Conservation (phyloP, 2,888 invertebrate species). For the Zaprionus bogoriensis region DNA sequence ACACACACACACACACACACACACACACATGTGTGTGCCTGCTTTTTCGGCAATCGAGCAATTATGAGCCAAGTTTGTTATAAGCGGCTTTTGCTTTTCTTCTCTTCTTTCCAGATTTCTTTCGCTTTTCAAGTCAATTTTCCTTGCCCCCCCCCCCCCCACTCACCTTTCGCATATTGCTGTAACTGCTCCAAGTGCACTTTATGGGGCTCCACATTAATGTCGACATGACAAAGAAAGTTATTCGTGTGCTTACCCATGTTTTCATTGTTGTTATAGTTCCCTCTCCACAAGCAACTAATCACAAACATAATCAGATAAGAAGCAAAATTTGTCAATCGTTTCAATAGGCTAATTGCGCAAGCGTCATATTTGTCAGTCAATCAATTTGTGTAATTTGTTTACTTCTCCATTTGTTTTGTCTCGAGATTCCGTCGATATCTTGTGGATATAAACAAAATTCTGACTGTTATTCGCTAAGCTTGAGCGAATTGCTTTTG, state of each 20-base stretch:
- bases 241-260: constrained; percentile 20
- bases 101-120: constrained; percentile 16
- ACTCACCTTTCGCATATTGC: constrained; percentile 16
- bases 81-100: constrained; percentile 60
- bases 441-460: background rate
- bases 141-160: background rate
- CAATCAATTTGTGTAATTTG: constrained; percentile 2
- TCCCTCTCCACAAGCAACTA: background rate
- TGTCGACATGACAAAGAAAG: constrained; percentile 52
- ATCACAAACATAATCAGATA: constrained; percentile 12
- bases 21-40: constrained; percentile 4
- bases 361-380: constrained; percentile 2
- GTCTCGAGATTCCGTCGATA: background rate
- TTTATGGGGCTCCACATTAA: constrained; percentile 43
- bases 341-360: constrained; percentile 3
- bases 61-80: constrained; percentile 54
- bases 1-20: background rate
- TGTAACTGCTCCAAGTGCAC: constrained; percentile 46
- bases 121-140: constrained; percentile 2
- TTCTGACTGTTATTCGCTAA: background rate
- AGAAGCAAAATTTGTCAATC: constrained; percentile 24
- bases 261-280: background rate
- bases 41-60: constrained; percentile 61
- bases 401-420: constrained; percentile 4
- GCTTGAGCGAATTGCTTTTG: background rate